Conservation (phyloP, 1,140 invertebrate genomes). For the Helicorthomorpha holstii region DNA sequence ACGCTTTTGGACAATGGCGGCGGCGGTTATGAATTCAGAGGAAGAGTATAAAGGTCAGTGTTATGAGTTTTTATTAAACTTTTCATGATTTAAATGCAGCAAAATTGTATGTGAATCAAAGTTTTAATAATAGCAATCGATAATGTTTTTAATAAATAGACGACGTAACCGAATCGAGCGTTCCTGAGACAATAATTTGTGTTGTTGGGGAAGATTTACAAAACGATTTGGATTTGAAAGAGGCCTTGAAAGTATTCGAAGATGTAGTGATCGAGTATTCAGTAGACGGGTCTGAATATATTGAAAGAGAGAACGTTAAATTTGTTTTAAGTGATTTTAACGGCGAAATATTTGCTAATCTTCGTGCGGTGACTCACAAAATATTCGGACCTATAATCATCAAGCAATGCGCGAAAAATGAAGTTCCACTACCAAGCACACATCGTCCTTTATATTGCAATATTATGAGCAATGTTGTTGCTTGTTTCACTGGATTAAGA, state of each 20-base stretch:
- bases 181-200: not conserved
- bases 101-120: too few relatives aligned
- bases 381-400: slow-evolving; percentile 25
- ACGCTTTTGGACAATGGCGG: too few relatives aligned
- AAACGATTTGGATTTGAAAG: slow-evolving; percentile 23
- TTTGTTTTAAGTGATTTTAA: slow-evolving; percentile 34
- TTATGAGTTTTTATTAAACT: too few relatives aligned
- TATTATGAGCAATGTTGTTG: slow-evolving; percentile 63
- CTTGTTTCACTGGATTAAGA: slow-evolving; percentile 78
- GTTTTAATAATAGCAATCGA: too few relatives aligned
- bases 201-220: slow-evolving; percentile 21
- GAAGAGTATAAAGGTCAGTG: too few relatives aligned
- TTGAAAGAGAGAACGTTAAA: not conserved
- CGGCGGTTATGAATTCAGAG: too few relatives aligned
- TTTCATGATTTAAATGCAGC: too few relatives aligned
- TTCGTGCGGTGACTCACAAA: slow-evolving; percentile 37
- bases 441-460: slow-evolving; percentile 65
- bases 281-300: not conserved
- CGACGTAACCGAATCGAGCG: not conserved
- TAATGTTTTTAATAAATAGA: too few relatives aligned
- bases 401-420: slow-evolving; percentile 19
- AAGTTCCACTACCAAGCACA: slow-evolving; percentile 40
- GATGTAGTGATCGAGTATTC: slow-evolving; percentile 5
- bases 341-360: slow-evolving; percentile 39
- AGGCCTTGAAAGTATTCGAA: not conserved